phyloP scores from a whole-genome alignment of 1,140 invertebrate genomes.

The Caenorhabditis briggsae region DNA sequence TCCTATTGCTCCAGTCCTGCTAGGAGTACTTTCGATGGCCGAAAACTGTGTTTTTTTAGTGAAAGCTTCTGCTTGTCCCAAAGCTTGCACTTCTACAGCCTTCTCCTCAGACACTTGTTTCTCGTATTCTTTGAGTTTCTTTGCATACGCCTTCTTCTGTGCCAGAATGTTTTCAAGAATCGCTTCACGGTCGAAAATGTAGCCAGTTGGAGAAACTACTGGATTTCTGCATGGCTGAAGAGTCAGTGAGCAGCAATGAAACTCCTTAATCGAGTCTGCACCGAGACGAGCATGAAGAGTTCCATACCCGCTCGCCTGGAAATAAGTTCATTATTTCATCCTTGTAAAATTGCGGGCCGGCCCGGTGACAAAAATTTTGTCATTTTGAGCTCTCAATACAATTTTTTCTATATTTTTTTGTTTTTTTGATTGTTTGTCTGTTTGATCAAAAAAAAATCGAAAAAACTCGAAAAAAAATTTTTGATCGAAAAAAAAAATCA shows the following conservation, averaged over 20 bases:
- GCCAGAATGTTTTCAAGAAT: constrained; percentile 94
- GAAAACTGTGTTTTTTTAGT: constrained; percentile 28
- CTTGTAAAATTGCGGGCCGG: no score
- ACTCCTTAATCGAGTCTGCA: constrained; percentile 96
- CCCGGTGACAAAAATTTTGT: no score
- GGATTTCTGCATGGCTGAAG: constrained; percentile 88
- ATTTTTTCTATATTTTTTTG: no score
- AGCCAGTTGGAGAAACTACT: constrained; percentile 86
- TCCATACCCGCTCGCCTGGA: constrained; percentile 81
- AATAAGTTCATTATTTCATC: neutral
- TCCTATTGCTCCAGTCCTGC: constrained; percentile 6
- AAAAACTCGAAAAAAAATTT: no score
- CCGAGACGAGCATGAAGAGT: constrained; percentile 84
- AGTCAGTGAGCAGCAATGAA: constrained; percentile 96
- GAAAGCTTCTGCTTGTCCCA: constrained; percentile 32
- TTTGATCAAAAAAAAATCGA: no score
- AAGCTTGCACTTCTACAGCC: constrained; percentile 64
- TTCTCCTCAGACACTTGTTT: constrained; percentile 81
- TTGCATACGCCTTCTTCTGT: constrained; percentile 92
- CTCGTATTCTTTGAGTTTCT: constrained; percentile 93
- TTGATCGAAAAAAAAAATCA: no score
- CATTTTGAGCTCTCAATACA: no score
- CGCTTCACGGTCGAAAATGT: constrained; percentile 96
- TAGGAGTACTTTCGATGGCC: constrained; percentile 27
- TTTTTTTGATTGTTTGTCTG: no score